Base-by-base conservation (phyloP, 2,797 vertebrate genomes). In the Takifugu ocellatus region DNA sequence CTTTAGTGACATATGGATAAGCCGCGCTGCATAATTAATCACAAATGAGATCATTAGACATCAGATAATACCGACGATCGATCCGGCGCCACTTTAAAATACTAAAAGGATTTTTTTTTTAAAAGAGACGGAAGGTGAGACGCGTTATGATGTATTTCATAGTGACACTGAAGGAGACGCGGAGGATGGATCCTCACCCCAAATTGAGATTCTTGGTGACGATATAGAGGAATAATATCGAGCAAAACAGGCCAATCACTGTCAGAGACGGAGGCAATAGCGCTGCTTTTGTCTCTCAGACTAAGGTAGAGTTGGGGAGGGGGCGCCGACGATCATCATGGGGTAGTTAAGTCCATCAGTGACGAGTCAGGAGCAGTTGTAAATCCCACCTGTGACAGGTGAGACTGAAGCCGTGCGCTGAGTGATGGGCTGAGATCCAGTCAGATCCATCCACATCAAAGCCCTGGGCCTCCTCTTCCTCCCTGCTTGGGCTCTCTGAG, bases 381-480 rank as follows among this genome's bases (percentile, higher is more conserved):
- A 80, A 83, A 84, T 77, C 59, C 74, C 24, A 43, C 46, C 62
- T 21, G 59, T 80, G 85, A 78, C 69, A 72, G 77, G 68, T 64
- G 59, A 60, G 66, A 63, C 44, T 58, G 64, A 80, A 62, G 39
- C 66, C 63, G 29, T 24, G 59, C 58, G 48, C 75, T 82, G 74
- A 82, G 75, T 73, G 72, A 83, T 74, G 61, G 59, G 56, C 39
- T 33, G 69, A 78, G 74, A 15, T 64, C 51, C 64, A 72, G 75
- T 71, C 78, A 81, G 77, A 84, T 78, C 69, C 72, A 75, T 86
- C 84, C 74, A 82, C 72, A 79, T 84, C 80, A 78, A 82, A 80
- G 82, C 74, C 66, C 44, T 59, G 26, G 74, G 70, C 74, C 70
- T 72, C n/a, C 27, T 75, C 78, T 69, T 76, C 61, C 60, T 54